Evolutionary conservation across 2,797 vertebrate genomes (phyloP), one percentile per base, ranked within the genome.

Genomic region (Huso huso): DNA sequence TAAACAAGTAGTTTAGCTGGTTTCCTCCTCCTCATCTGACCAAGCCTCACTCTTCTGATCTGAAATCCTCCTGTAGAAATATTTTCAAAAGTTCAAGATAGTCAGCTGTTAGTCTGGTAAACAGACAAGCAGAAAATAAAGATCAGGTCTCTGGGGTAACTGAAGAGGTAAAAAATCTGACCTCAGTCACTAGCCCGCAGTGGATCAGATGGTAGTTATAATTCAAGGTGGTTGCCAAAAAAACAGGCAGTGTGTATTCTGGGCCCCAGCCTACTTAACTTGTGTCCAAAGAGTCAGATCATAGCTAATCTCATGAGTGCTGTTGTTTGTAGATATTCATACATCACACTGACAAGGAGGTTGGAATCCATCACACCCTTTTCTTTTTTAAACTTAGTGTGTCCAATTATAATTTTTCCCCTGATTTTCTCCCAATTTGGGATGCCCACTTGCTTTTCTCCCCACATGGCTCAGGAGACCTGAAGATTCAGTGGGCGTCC

Each of bases 131-230:
- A 4, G 53, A 59, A 60, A 18, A 6, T 4, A n/a, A 48, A 51
- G 10, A 58, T 8, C 48, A 63, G 51, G 61, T 59, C 57, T 37
- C 55, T 53, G 67, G 55, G 66, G 48, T 37, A 37, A 18, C 62
- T 49, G n/a, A 53, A 49, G 51, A 60, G 51, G 49, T n/a, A 10
- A 2, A 10, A 11, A 9, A 8, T 49, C 65, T 59, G 11, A 50
- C 57, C 53, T 48, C 10, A 58, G 10, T 23, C 48, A 69, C 7
- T 50, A 49, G 48, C 49, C 57, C 13, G 10, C 6, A 49, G n/a
- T 2, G 8, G 6, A 13, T 58, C 55, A 58, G 10, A 58, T n/a
- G 12, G 55, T 13, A n/a, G 55, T 7, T 58, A n/a, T 58, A 63
- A 9, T 53, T 23, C 12, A 55, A 58, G 61, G 13, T 63, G 37